Evolutionary conservation across 2,888 invertebrate species (phyloP).

Genomic region (Pseudoips prasinana): DNA sequence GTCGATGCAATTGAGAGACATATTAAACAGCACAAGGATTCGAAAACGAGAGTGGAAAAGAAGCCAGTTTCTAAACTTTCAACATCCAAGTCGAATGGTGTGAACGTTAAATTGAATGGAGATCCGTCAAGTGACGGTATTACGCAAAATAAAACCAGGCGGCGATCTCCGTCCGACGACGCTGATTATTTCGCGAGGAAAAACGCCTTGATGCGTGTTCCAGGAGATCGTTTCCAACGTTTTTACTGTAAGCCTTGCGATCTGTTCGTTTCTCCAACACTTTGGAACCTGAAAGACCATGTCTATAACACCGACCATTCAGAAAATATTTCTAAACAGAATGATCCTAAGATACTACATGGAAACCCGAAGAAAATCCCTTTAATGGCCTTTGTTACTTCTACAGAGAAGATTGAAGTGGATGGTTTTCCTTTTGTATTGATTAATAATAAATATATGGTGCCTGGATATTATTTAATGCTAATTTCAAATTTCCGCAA

Average conservation of each 20-base stretch:
- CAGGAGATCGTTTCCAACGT: constrained; percentile 5
- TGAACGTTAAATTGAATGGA: too few species aligned
- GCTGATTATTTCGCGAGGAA: constrained; percentile 8
- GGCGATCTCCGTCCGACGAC: neutral
- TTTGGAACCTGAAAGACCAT: constrained; percentile 9
- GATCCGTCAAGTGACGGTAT: too few species aligned
- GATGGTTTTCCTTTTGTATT: neutral
- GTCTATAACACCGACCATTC: constrained; percentile 8
- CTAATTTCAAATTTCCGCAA: constrained; percentile 2
- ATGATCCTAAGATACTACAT: too few species aligned
- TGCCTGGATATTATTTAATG: constrained; percentile 5
- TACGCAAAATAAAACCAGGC: too few species aligned
- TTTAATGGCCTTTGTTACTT: too few species aligned
- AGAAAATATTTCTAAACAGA: constrained; percentile 8
- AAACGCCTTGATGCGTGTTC: constrained; percentile 13
- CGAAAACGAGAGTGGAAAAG: too few species aligned
- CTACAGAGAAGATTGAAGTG: too few species aligned
- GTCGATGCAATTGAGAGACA: constrained; percentile 11
- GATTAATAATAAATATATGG: constrained; percentile 11
- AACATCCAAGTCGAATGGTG: too few species aligned
- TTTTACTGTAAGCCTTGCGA: constrained; percentile 14
- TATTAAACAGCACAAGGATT: constrained; percentile 10
- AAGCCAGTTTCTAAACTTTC: too few species aligned
- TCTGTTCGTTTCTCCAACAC: constrained; percentile 7
- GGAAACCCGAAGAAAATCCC: too few species aligned